Evolutionary conservation across 2,797 vertebrate genomes (phyloP), one percentile per base, ranked within the genome.

Genomic region (Manis pentadactyla): DNA sequence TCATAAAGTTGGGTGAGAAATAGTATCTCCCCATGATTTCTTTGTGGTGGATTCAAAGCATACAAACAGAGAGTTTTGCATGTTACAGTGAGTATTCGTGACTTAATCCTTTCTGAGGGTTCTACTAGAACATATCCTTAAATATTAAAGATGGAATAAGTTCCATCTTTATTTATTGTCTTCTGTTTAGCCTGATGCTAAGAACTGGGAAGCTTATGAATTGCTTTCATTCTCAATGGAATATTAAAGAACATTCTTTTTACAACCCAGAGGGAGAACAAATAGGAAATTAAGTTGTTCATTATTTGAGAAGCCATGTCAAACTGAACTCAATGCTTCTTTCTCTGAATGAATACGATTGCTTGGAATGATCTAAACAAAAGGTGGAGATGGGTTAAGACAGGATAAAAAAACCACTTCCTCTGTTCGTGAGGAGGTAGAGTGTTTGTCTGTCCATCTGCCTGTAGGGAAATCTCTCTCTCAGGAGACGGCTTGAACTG

Each of bases 281-380:
- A 88, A 71, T 31, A 73, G 19, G 13, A 68, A 39, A 53, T 79
- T 51, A 82, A 88, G 61, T 53, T 79, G 51, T 61, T 87, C 19
- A 85, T 94, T 85, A 89, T 79, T 61, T 61, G 64, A 55, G 64
- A 39, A 73, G 55, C 15, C 7, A 1, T 85, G 73, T 94, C 73
- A 81, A 31, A n/a, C 64, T 31, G 4, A 78, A 74, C 19, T 59
- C 49, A 77, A 37, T 59, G 69, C 66, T 51, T 69, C 39, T 73
- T 27, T 29, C 7, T 89, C n/a, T 59, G 27, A 85, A 59, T 79
- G 74, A 23, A 85, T 92, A 66, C 46, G 29, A 42, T 11, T 6
- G 34, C 37, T 74, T 73, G 27, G 31, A 46, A 85, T 42, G 18
- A 66, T 57, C 14, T 31, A 51, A 90, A 66, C 10, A 73, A 73